These are phyloP conservation scores for Andrena marginata DNA, from an alignment of 2,888 invertebrate genomes.

Conservation along the genomic window DNA sequence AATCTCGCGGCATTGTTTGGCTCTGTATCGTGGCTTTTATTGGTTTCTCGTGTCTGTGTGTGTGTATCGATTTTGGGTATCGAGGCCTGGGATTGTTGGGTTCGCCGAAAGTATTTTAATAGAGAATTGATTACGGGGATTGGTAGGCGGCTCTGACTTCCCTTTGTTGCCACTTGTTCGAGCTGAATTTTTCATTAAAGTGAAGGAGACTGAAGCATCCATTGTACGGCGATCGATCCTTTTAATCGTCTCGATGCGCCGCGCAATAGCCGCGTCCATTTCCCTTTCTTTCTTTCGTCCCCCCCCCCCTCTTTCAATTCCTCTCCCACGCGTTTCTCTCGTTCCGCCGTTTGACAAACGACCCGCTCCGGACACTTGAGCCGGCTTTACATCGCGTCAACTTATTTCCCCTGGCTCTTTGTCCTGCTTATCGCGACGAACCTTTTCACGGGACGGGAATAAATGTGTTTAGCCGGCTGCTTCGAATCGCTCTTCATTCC, in stretches of 20 bases:
- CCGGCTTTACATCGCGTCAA: background rate
- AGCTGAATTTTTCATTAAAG: constrained; percentile 8
- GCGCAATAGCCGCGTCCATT: constrained; percentile 13
- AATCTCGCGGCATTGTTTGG: background rate
- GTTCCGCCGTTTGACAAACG: constrained; percentile 23
- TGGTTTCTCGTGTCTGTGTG: background rate
- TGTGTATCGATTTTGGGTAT: background rate
- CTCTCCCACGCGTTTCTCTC: background rate
- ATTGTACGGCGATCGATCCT: constrained; percentile 23
- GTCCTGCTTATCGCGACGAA: background rate
- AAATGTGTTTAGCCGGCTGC: background rate
- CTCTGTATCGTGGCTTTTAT: background rate
- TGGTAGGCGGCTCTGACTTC: background rate
- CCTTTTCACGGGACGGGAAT: background rate
- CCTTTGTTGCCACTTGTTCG: constrained; percentile 1
- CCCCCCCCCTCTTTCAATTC: background rate
- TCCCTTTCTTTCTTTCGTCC: background rate
- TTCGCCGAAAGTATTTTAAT: background rate
- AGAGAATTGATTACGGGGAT: background rate
- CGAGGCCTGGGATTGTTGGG: background rate
- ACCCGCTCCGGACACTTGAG: constrained; percentile 13
- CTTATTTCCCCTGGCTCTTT: constrained; percentile 5
- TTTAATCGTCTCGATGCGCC: constrained; percentile 20
- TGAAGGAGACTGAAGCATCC: background rate
- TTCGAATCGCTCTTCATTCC: background rate